Conservation (phyloP, 2,113 vertebrate species). For the Clarias magur region DNA sequence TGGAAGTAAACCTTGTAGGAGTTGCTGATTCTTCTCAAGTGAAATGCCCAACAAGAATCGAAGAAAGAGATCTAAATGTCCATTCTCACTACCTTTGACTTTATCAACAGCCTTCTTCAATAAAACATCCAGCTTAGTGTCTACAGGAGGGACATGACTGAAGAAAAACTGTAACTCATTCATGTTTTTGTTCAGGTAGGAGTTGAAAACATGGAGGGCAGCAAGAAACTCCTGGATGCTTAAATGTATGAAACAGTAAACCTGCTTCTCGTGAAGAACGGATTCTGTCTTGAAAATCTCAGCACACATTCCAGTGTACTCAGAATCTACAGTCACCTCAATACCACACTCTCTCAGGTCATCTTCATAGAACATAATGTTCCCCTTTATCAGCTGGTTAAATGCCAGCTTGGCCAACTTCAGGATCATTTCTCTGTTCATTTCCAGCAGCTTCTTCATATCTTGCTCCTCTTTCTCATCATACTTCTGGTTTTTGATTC, state of each 20-base stretch:
- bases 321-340: slow-evolving; percentile 28
- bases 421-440: slow-evolving; percentile 39
- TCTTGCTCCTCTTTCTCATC: slow-evolving; percentile 8
- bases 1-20: slow-evolving; percentile 30
- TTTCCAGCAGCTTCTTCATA: slow-evolving; percentile 24
- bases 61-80: slow-evolving; percentile 54
- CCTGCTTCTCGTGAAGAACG: slow-evolving; percentile 31
- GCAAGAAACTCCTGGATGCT: slow-evolving; percentile 54
- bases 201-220: slow-evolving; percentile 47
- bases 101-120: slow-evolving; percentile 42
- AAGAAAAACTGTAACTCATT: slow-evolving; percentile 37
- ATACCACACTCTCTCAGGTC: slow-evolving; percentile 50
- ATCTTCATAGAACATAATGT: slow-evolving; percentile 49
- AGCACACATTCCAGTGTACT: slow-evolving; percentile 40
- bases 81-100: slow-evolving; percentile 26
- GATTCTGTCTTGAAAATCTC: slow-evolving; percentile 49
- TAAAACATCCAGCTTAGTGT: slow-evolving; percentile 29
- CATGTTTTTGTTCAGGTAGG: slow-evolving; percentile 37
- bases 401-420: slow-evolving; percentile 55
- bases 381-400: slow-evolving; percentile 43
- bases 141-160: not conserved
- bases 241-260: slow-evolving; percentile 53
- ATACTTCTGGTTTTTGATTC: slow-evolving; percentile 49
- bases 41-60: slow-evolving; percentile 55
- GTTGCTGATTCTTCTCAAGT: slow-evolving; percentile 46